Evolutionary conservation across 2,113 vertebrate genomes (phyloP).

Genomic region (Eurypyga helias): DNA sequence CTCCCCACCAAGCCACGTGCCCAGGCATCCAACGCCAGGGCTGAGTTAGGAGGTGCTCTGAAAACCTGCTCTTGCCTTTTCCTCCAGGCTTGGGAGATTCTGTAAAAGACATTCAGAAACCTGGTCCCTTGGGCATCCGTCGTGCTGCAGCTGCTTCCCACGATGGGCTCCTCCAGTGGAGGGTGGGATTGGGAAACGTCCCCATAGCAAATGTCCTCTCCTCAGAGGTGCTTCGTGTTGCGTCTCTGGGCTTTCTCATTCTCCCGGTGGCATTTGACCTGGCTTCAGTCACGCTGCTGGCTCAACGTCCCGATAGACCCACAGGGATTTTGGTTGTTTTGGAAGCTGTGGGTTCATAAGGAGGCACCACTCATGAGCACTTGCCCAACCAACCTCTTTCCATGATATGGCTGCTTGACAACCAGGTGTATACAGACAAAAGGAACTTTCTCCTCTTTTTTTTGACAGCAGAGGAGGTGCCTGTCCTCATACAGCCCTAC

Average conservation of each 20-base stretch:
- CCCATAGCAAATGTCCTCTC: neutral
- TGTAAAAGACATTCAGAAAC: neutral
- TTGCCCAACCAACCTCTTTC: neutral
- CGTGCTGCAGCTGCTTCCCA: neutral
- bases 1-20: neutral
- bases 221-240: neutral
- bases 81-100: neutral
- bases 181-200: neutral
- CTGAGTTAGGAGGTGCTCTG: neutral
- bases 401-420: neutral
- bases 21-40: rapidly evolving
- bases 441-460: neutral
- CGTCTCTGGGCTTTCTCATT: neutral
- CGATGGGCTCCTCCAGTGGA: rapidly evolving
- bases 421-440: neutral
- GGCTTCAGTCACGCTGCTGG: neutral
- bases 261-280: neutral
- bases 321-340: neutral
- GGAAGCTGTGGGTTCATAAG: neutral
- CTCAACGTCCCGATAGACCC: neutral
- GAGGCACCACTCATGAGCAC: neutral
- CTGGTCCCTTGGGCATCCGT: rapidly evolving
- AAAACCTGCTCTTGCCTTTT: neutral
- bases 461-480: neutral
- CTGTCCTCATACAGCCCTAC: neutral